Evolutionary conservation across 2,113 vertebrate genomes (phyloP), one percentile per base, ranked within the genome.

Genomic region (Labeo catla): DNA sequence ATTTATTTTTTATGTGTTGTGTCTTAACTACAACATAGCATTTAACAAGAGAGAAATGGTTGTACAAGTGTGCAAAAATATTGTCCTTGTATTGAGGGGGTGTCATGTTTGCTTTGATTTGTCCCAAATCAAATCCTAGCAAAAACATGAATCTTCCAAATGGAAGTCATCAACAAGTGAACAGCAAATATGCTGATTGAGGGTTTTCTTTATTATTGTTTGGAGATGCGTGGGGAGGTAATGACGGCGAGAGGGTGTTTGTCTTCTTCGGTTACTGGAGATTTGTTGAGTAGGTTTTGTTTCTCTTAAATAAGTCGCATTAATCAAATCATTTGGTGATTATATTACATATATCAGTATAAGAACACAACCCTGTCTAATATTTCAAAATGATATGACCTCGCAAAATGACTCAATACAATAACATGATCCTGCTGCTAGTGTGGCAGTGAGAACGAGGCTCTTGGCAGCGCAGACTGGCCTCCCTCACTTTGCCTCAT

Each of bases 391-490:
- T 63, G 45, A 70, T n/a, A 52, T 68, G 47, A 70, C 47, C 61
- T 65, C 43, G 49, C 21, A 23, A 83, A 70, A 83, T 83, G 81
- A 83, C 47, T 52, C 47, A 83, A n/a, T 8, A 13, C 0, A 70
- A 52, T 12, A 70, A 70, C 81, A 83, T 12, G 15, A 70, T 36
- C 45, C 81, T 13, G 28, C 45, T 70, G 47, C 45, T 81, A 49
- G 39, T 81, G 59, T 66, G 57, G 79, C 59, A 66, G 79, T 81
- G 4, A 66, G 43, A 34, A 81, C 16, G 21, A 72, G 73, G 13
- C 54, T 81, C 16, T 82, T 88, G 84, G 84, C 79, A 74, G 68
- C 15, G 23, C 28, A 45, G 76, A 68, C 13, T 70, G 78, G 57
- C 73, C 54, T 49, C 79, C 28, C 52, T 73, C 79, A 54, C 66